These are phyloP conservation scores for Meiosimyza decipiens DNA, from an alignment of 2,888 invertebrate genomes.

Conservation along the genomic window DNA sequence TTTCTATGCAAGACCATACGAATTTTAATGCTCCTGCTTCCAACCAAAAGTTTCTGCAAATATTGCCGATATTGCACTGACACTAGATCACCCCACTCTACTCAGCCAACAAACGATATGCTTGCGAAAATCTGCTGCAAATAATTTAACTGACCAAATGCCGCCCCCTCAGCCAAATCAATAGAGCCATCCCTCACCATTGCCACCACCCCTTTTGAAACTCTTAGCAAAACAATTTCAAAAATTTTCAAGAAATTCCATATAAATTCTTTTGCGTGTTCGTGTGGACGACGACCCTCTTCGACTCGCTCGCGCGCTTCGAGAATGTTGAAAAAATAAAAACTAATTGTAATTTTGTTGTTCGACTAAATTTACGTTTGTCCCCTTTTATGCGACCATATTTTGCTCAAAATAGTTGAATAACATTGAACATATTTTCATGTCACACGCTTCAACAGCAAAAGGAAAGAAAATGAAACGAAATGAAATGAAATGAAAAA, in stretches of 20 bases:
- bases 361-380: neutral
- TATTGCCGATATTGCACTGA: neutral
- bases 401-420: conserved; percentile 21
- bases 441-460: conserved; percentile 31
- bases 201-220: too few relatives aligned
- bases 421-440: conserved; percentile 42
- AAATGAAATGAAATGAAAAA: too few relatives aligned
- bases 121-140: too few relatives aligned
- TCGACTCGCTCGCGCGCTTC: neutral
- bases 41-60: too few relatives aligned
- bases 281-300: neutral
- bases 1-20: too few relatives aligned
- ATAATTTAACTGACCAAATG: too few relatives aligned
- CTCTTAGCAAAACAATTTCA: neutral
- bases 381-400: neutral
- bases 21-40: too few relatives aligned
- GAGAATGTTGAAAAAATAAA: conserved; percentile 9
- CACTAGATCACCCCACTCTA: neutral
- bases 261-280: conserved; percentile 18
- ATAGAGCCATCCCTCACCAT: too few relatives aligned
- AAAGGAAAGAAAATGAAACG: neutral
- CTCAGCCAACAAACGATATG: too few relatives aligned
- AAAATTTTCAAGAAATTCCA: conserved; percentile 13
- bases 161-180: too few relatives aligned
- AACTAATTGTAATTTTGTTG: conserved; percentile 30